These are phyloP conservation scores for Aphodius sticticus DNA, from an alignment of 2,888 invertebrate genomes.

Conservation along the genomic window DNA sequence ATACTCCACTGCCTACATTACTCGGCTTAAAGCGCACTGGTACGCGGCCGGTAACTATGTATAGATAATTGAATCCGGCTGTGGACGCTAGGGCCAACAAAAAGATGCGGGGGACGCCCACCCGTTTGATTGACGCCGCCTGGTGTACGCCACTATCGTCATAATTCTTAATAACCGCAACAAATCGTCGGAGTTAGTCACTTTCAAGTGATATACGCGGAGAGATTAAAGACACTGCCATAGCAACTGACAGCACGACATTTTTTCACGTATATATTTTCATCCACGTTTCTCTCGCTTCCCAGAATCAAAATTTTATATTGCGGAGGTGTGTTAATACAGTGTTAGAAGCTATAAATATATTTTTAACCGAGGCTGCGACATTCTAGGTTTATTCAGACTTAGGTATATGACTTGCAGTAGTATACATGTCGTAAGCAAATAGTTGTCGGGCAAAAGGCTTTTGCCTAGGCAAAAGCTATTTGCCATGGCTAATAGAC, in stretches of 20 bases:
- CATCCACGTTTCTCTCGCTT: neutral
- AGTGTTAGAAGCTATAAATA: too few relatives aligned
- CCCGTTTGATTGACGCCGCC: constrained; percentile 37
- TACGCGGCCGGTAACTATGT: constrained; percentile 5
- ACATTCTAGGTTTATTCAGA: too few relatives aligned
- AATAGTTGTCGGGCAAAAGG: too few relatives aligned
- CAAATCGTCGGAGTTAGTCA: constrained; percentile 47
- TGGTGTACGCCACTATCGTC: constrained; percentile 45
- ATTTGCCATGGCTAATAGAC: too few relatives aligned
- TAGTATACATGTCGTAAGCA: too few relatives aligned
- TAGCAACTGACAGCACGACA: constrained; percentile 39
- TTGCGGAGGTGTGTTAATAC: neutral
- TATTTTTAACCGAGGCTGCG: too few relatives aligned
- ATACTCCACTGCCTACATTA: neutral
- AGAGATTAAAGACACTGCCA: constrained; percentile 45
- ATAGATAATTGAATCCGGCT: constrained; percentile 17
- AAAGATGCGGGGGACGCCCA: constrained; percentile 30
- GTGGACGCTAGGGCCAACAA: constrained; percentile 20
- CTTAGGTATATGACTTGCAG: too few relatives aligned
- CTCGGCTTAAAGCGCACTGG: neutral
- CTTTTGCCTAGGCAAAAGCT: too few relatives aligned
- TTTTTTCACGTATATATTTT: constrained; percentile 29
- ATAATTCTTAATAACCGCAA: constrained; percentile 48
- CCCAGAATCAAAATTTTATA: neutral
- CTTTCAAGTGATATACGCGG: constrained; percentile 45